A percentile compares a stretch with the other conserved stretches of the same genome.
phyloP scores from a whole-genome alignment of 2,113 vertebrate genomes.

The Chaetorhynchus papuensis region DNA sequence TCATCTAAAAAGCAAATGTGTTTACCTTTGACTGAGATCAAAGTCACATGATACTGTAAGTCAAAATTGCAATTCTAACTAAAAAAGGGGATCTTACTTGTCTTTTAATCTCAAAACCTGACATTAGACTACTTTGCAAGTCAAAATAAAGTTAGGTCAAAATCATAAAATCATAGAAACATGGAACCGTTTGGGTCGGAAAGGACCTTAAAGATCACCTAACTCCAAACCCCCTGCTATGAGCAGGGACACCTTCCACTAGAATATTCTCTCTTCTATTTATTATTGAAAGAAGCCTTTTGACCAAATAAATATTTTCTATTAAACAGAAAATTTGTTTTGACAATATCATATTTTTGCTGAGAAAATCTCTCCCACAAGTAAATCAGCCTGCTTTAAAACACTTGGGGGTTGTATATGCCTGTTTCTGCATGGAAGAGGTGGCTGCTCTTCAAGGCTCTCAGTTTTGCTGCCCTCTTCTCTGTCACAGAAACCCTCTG shows the following conservation, averaged over 20 bases:
- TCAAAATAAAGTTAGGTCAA: not conserved
- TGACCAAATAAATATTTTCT: not conserved
- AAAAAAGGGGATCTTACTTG: not conserved
- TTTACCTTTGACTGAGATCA: not conserved
- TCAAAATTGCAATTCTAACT: not conserved
- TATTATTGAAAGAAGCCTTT: not conserved
- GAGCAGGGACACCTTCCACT: not conserved
- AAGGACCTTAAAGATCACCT: not conserved
- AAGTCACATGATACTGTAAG: not conserved
- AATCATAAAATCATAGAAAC: not conserved
- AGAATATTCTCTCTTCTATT: not conserved
- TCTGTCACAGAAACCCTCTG: not conserved
- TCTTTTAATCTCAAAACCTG: not conserved
- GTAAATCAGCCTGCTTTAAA: not conserved
- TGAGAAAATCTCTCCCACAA: not conserved
- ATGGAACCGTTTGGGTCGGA: not conserved
- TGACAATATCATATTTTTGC: not conserved
- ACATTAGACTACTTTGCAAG: not conserved
- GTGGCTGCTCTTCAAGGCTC: not conserved
- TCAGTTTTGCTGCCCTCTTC: not conserved
- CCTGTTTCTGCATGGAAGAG: not conserved
- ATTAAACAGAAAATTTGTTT: not conserved
- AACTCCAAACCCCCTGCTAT: not conserved
- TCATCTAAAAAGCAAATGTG: not conserved
- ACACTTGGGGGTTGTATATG: fast-evolving